phyloP scores from a whole-genome alignment of 2,888 invertebrate genomes.

The Drosophila setosimentum region DNA sequence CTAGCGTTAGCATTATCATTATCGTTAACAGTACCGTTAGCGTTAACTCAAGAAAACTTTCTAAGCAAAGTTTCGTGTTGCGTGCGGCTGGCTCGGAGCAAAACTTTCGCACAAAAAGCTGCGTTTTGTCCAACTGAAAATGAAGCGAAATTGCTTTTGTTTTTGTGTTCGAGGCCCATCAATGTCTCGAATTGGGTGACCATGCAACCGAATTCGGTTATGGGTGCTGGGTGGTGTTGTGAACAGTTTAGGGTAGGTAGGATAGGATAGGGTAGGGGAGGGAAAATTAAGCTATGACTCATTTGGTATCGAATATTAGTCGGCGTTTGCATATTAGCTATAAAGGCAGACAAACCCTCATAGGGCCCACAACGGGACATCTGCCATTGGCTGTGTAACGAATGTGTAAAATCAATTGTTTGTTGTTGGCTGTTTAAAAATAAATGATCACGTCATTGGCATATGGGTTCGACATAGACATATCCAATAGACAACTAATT shows the following conservation, averaged over 20 bases:
- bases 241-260: neutral
- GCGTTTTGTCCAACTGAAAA: constrained; percentile 15
- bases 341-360: constrained; percentile 8
- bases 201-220: constrained; percentile 29
- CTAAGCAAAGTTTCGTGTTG: constrained; percentile 24
- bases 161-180: neutral
- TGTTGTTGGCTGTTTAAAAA: constrained; percentile 41
- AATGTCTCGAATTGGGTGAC: constrained; percentile 8
- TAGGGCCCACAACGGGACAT: constrained; percentile 35
- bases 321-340: constrained; percentile 4
- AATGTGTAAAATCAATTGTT: constrained; percentile 32
- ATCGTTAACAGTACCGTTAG: neutral
- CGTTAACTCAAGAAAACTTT: constrained; percentile 34
- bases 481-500: constrained; percentile 51
- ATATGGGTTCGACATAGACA: constrained; percentile 42
- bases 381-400: constrained; percentile 15
- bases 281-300: constrained; percentile 33
- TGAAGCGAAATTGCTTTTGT: constrained; percentile 10
- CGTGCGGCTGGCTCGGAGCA: constrained; percentile 1
- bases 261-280: neutral
- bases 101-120: constrained; percentile 38
- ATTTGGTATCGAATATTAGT: constrained; percentile 41
- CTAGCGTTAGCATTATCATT: neutral
- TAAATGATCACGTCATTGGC: constrained; percentile 67
- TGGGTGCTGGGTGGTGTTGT: constrained; percentile 8